Evolutionary conservation across 2,113 vertebrate species (phyloP), one percentile per base, ranked within the genome.

Genomic region (Lamprotornis superbus): DNA sequence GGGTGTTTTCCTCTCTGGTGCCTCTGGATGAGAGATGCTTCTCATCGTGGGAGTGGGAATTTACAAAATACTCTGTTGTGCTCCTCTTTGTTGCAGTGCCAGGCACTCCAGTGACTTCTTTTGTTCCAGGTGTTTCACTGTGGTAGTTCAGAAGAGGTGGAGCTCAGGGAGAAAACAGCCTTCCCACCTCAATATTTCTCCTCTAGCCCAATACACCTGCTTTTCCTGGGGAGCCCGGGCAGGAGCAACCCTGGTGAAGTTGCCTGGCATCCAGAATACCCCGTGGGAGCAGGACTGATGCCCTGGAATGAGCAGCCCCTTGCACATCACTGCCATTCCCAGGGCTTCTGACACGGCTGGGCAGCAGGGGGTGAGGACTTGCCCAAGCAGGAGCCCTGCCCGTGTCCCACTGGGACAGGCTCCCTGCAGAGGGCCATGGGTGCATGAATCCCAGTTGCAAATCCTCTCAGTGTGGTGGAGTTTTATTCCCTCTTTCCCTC

Each of bases 191-290:
- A 0, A 9, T 87, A 70, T 94, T 79, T 95, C 42, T 25, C 52
- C 23, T n/a, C 31, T 15, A 31, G 25, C 12, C 3, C 13, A n/a
- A 12, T 1, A 0, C 5, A 3, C 1, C 1, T 3, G 0, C 3
- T 60, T 31, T 5, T 3, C 4, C 3, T 28, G 1, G 7, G 18
- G 12, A 50, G 8, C 4, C 24, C 7, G 31, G 8, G 39, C 17
- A 57, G 71, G 21, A 64, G 11, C 22, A 83, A 4, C 11, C 2
- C 7, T 8, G 3, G 2, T 7, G 5, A 39, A 94, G 10, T 8
- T 61, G 13, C 18, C 24, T 33, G 11, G 20, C 2, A 33, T 7
- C 6, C 13, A 31, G 40, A 76, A 74, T 4, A 8, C 5, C 17
- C 15, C 0, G 0, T 11, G 14, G n/a, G 37, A 57, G 35, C 15